Base-by-base conservation (phyloP, 2,113 vertebrate species). In the Tricholaema leucomelas region DNA sequence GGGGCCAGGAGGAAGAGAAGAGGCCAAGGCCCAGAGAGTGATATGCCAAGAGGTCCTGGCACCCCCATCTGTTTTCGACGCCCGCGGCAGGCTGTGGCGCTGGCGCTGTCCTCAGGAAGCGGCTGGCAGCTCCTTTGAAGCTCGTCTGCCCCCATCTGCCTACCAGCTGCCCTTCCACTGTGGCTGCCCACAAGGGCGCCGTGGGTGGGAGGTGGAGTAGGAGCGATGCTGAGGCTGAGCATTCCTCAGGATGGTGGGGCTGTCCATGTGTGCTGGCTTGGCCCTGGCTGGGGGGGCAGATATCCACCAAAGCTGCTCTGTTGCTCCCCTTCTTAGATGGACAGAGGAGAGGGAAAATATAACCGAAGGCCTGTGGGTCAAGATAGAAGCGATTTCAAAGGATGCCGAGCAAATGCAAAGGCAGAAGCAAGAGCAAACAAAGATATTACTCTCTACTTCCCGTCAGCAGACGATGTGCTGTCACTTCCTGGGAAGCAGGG, bases 41-140 rank as follows among this genome's bases (percentile, higher is more conserved):
- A 15, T 3, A 6, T 0, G 4, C 18, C 0, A 2, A 2, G 1
- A 3, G 16, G 9, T 15, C 58, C 35, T 64, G 71, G 74, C n/a
- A 79, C 81, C 24, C 20, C 48, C 35, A 12, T 11, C 0, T 0
- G 0, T 24, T 84, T 71, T 19, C 0, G 7, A 8, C 0, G 0
- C 23, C 25, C 4, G 6, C 0, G 2, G 50, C 1, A 3, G 82
- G 44, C 55, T 69, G 63, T 7, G 5, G 40, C 1, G 1, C 7
- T 63, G 48, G 28, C 5, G 6, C 69, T 6, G 2, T 28, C 12
- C 58, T 76, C 0, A 0, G 70, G 86, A 78, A 80, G 81, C 5
- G 31, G 42, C 48, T 56, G 70, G 90, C 82, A 82, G 72, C 56
- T 80, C 55, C 85, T 95, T 18, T 90, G 88, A 80, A 91, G 82